Base-by-base conservation (phyloP, 1,140 invertebrate species). In the Brachionus asplanchnoidis region DNA sequence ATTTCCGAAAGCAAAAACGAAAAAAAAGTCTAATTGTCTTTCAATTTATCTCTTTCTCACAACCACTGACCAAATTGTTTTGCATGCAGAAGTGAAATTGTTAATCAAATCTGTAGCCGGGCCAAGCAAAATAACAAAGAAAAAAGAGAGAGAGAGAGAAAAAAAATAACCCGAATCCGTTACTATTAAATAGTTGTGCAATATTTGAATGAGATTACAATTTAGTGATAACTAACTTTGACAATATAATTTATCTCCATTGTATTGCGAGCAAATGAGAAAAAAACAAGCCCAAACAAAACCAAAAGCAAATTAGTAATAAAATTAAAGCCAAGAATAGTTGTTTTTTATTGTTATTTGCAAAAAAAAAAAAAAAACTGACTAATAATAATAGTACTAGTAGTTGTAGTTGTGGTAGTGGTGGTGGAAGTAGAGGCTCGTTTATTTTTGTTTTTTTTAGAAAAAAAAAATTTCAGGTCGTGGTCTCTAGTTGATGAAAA, bases 211-310 rank as follows among this genome's bases (percentile, higher is more conserved):
- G n/a, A 60, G 20, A 60, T 60, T 60, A 60, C 53, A 60, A 60
- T 68, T 68, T 68, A 32, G 66, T 68, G 66, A 68, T 68, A 68
- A 68, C 26, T 68, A 68, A 68, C 66, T 32, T 68, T 68, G 66
- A 68, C 66, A 68, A 68, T 68, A 68, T 68, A 68, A 68, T 68
- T 68, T 68, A 68, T 68, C 66, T 68, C 32, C n/a, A 68, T 68
- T 68, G 32, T 68, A 32, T 68, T 40, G 3, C 12, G 2, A 23
- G 14, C 23, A 32, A 68, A 32, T 40, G 20, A 68, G 23, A 14
- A 28, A 9, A 26, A 32, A 68, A 12, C 14, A 28, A 20, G 20
- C 53, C 9, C 26, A 68, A 68, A 46, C 44, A 68, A 68, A 42
- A 42, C 32, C 40, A 73, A 42, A 73, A 40, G 20, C 40, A 20